Conservation (phyloP, 2,113 vertebrate species). For the Merops nubicus region DNA sequence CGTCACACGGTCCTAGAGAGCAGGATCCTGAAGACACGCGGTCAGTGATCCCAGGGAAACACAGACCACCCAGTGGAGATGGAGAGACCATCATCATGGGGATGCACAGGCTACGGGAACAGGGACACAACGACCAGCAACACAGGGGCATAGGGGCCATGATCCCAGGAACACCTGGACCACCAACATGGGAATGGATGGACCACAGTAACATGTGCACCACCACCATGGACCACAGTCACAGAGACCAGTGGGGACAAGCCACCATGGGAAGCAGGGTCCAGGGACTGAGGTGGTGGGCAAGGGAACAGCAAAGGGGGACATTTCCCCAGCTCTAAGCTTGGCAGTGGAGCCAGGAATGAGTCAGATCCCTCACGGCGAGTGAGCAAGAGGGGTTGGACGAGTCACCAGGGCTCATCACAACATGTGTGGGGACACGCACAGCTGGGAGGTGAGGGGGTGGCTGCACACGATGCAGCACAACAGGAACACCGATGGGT, state of each 20-base stretch:
- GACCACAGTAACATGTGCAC: not conserved
- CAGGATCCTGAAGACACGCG: not conserved
- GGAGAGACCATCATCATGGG: rapidly evolving
- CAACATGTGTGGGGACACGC: not conserved
- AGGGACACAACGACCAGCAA: not conserved
- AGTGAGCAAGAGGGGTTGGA: not conserved
- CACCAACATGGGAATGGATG: not conserved
- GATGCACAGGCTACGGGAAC: not conserved
- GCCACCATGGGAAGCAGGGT: not conserved
- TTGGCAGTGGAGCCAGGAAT: not conserved
- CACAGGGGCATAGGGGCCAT: rapidly evolving
- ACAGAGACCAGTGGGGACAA: not conserved
- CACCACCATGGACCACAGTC: not conserved
- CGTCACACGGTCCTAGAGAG: rapidly evolving
- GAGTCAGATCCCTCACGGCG: not conserved
- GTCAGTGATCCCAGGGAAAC: not conserved
- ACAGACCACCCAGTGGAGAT: rapidly evolving
- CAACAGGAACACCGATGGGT: not conserved
- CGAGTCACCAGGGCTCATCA: not conserved
- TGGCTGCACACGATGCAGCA: not conserved
- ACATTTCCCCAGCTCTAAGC: not conserved
- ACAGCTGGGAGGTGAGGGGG: not conserved
- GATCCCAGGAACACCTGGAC: not conserved
- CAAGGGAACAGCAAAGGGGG: not conserved
- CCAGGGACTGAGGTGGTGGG: not conserved